These are phyloP conservation scores for Catharus fuscescens DNA, from an alignment of 2,113 vertebrate species.

Conservation along the genomic window DNA sequence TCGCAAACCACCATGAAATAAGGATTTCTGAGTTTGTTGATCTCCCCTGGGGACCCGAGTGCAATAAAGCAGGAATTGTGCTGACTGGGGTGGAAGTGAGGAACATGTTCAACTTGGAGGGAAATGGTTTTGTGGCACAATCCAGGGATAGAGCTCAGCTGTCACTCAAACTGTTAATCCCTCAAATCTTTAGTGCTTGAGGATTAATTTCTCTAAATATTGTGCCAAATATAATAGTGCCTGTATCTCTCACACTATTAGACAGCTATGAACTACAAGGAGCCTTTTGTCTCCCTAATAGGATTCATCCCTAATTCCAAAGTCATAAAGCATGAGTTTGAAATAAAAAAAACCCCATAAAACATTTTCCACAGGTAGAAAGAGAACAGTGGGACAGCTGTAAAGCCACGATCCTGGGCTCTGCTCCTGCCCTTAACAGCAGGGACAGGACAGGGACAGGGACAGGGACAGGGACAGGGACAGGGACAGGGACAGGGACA, in stretches of 20 bases:
- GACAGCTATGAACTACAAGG: constrained; percentile 16
- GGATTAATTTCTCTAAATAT: constrained; percentile 71
- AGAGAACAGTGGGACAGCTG: neutral
- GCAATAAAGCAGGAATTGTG: neutral
- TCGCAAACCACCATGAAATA: constrained; percentile 10
- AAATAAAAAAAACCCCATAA: neutral
- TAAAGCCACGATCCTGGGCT: neutral
- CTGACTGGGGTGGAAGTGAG: neutral
- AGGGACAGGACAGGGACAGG: too few relatives aligned
- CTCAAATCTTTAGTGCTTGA: constrained; percentile 55
- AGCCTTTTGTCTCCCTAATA: constrained; percentile 61
- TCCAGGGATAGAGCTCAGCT: constrained; percentile 23
- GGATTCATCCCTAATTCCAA: constrained; percentile 53
- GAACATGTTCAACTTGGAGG: constrained; percentile 32
- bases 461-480: too few relatives aligned
- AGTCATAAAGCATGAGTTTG: neutral
- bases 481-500: too few relatives aligned
- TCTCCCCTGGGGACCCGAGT: neutral
- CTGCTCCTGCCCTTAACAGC: neutral
- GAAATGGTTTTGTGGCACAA: constrained; percentile 18
- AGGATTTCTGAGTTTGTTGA: constrained; percentile 43
- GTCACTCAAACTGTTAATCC: constrained; percentile 49
- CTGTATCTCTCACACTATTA: constrained; percentile 19
- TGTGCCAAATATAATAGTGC: constrained; percentile 62
- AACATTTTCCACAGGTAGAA: neutral